These are phyloP conservation scores for Crotophaga sulcirostris DNA, from an alignment of 2,113 vertebrate genomes.

Conservation along the genomic window DNA sequence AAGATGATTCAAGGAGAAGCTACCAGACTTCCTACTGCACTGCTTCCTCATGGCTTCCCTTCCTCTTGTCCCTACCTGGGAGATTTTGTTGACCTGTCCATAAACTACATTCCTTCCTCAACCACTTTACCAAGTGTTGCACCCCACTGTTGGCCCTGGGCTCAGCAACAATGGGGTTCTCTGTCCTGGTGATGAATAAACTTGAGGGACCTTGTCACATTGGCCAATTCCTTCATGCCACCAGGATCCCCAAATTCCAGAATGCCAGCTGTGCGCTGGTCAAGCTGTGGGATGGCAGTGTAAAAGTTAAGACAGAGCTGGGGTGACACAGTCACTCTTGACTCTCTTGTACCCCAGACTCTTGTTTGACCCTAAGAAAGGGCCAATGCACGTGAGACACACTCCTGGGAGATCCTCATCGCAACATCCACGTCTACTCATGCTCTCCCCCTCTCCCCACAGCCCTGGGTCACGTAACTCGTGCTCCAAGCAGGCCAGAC, in stretches of 20 bases:
- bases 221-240: not conserved
- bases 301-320: not conserved
- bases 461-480: constrained; percentile 31
- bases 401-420: not conserved
- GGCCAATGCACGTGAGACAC: not conserved
- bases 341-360: rapidly evolving
- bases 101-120: not conserved
- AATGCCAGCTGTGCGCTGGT: not conserved
- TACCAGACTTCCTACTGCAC: not conserved
- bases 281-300: rapidly evolving
- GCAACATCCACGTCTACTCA: not conserved
- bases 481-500: constrained; percentile 20
- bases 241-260: not conserved
- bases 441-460: not conserved
- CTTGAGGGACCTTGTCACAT: rapidly evolving
- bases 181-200: not conserved
- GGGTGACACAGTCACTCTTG: rapidly evolving
- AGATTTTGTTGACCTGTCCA: not conserved
- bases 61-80: not conserved
- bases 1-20: not conserved
- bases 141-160: not conserved
- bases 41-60: not conserved
- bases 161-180: not conserved
- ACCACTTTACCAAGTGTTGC: not conserved
- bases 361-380: not conserved